Base-by-base conservation (phyloP, 2,888 invertebrate species). In the Stenchaetothrips biformis region DNA sequence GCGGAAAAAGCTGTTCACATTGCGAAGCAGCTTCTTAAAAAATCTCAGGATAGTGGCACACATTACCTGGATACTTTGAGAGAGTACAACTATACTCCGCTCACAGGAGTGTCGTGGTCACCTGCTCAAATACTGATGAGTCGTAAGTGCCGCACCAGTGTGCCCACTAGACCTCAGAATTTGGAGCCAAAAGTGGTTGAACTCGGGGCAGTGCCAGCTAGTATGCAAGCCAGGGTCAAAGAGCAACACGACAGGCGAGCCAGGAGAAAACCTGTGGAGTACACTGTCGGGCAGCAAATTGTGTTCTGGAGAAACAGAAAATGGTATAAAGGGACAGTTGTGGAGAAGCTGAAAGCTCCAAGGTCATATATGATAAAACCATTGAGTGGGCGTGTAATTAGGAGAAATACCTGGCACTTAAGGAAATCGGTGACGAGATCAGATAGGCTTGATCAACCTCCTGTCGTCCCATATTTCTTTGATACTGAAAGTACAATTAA, bases 241-340 rank as follows among this genome's bases (percentile, higher is more conserved):
- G 62, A 62, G 11, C 62, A n/a, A 9, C 62, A 62, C 11, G 62
- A 62, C 18, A 62, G 18, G 62, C 62, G 18, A 62, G 62, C 62
- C 62, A 62, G 62, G 62, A 13, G 62, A 13, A 62, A n/a, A 9
- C 62, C 62, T 62, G 62, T 62, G n/a, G 62, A 62, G 6, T 62
- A 7, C 18, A n/a, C 62, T 62, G 18, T 62, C 62, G 62, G 62
- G 18, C 4, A 62, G 18, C 62, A n/a, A 3, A 62, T 62, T 62
- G 62, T 62, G 18, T 62, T 18, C 62, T 62, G 62, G 62, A 62
- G 62, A n/a, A 62, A 62, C 18, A 62, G 62, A n/a, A 62, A 62
- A 9, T 62, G 62, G 62, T 62, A 62, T n/a, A 62, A 62, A 62
- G 62, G 62, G 62, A 62, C 62, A 7, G 62, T 62, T 62, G 62